These are phyloP conservation scores for Solenopsis invicta DNA, from an alignment of 1,140 invertebrate genomes.

Conservation along the genomic window DNA sequence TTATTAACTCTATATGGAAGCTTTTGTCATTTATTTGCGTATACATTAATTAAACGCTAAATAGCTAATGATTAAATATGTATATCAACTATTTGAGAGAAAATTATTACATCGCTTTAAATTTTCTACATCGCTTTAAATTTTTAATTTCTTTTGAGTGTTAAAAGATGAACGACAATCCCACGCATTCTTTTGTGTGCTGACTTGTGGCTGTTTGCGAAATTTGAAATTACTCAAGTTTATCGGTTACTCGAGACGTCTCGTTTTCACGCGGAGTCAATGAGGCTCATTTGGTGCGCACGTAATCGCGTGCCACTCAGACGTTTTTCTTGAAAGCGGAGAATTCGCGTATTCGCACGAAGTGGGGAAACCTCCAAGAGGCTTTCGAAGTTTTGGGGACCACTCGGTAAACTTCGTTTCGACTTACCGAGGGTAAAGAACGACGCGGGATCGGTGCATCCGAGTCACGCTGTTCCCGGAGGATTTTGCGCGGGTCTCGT, in stretches of 20 bases:
- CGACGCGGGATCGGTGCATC: slow-evolving; percentile 53
- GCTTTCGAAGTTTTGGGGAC: slow-evolving; percentile 57
- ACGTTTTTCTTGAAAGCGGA: slow-evolving; percentile 26
- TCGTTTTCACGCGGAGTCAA: slow-evolving; percentile 18
- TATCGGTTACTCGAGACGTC: slow-evolving; percentile 21
- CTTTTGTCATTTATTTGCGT: neutral
- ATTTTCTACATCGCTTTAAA: neutral
- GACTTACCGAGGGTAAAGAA: slow-evolving; percentile 42
- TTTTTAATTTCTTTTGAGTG: neutral
- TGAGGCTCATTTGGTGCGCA: slow-evolving; percentile 29
- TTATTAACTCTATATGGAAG: neutral
- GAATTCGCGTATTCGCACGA: slow-evolving; percentile 36
- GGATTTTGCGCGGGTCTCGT: slow-evolving; percentile 52
- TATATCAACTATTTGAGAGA: neutral
- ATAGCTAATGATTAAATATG: neutral
- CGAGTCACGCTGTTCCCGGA: slow-evolving; percentile 57
- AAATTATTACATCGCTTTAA: neutral
- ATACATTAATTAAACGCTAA: neutral
- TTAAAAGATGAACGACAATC: neutral
- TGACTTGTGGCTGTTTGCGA: slow-evolving; percentile 27
- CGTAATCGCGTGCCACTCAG: slow-evolving; percentile 53
- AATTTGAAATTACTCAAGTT: slow-evolving; percentile 41
- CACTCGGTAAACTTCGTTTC: slow-evolving; percentile 58
- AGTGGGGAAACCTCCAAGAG: slow-evolving; percentile 16
- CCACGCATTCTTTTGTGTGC: neutral